phyloP scores from a whole-genome alignment of 2,797 vertebrate species.

The Hoplostethus atlanticus region DNA sequence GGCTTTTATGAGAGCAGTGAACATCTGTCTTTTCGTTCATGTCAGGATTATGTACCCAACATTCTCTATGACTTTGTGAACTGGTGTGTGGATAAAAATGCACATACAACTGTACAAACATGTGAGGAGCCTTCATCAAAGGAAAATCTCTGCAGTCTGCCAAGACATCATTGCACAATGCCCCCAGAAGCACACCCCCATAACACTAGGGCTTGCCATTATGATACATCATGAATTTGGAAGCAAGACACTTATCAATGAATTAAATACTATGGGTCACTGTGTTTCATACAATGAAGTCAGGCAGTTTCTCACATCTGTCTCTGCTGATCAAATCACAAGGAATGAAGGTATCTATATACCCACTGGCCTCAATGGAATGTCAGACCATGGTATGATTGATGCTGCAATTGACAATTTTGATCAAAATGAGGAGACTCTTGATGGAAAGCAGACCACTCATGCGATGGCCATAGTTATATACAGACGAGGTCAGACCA shows the following conservation, averaged over 20 bases:
- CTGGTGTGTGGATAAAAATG: slow-evolving; percentile 25
- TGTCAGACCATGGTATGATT: too few species aligned
- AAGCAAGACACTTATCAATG: slow-evolving; percentile 20
- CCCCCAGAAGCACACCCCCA: slow-evolving; percentile 12
- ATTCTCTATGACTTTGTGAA: slow-evolving; percentile 36
- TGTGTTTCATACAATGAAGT: slow-evolving; percentile 30
- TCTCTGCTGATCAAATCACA: slow-evolving; percentile 7
- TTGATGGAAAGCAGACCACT: too few species aligned
- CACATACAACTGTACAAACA: slow-evolving; percentile 16
- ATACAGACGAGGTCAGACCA: too few species aligned
- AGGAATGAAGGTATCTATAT: neutral
- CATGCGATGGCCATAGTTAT: too few species aligned
- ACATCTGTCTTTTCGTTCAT: slow-evolving; percentile 3
- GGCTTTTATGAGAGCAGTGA: slow-evolving; percentile 25
- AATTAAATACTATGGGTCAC: slow-evolving; percentile 24
- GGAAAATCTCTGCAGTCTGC: slow-evolving; percentile 7
- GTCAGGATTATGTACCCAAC: slow-evolving; percentile 28
- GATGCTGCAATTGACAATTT: too few species aligned
- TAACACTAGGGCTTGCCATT: slow-evolving; percentile 12
- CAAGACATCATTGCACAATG: neutral
- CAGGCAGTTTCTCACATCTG: slow-evolving; percentile 20
- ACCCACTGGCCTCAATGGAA: too few species aligned
- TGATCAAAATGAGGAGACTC: too few species aligned
- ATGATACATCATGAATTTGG: slow-evolving; percentile 4
- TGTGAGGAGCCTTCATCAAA: slow-evolving; percentile 8